A percentile compares a stretch with the other conserved stretches of the same genome.
These are phyloP conservation scores for Strix aluco DNA, from an alignment of 2,113 vertebrate species.

Conservation along the genomic window DNA sequence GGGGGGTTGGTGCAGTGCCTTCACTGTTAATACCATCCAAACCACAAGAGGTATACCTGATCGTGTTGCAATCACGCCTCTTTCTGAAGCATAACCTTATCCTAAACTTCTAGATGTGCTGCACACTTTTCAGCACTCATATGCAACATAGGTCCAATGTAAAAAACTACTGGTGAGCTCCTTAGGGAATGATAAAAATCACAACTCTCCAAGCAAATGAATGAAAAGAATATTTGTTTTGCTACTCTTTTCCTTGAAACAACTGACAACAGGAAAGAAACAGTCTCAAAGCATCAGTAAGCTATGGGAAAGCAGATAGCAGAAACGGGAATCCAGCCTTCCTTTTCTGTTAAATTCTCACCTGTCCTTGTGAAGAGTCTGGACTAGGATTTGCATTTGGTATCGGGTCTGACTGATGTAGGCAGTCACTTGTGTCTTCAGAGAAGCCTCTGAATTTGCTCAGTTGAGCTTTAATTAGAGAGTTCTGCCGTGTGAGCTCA, in stretches of 20 bases:
- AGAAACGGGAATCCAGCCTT: neutral
- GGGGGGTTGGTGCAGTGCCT: neutral
- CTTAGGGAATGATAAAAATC: neutral
- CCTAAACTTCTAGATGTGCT: neutral
- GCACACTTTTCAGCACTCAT: neutral
- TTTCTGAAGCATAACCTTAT: neutral
- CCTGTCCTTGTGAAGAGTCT: conserved; percentile 33
- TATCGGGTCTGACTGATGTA: neutral
- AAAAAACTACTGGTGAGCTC: neutral
- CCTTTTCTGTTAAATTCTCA: neutral
- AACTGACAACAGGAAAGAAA: neutral
- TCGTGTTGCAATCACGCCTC: neutral
- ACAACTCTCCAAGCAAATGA: neutral
- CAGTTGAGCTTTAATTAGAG: conserved; percentile 79
- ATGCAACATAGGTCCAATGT: neutral
- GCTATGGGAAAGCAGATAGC: neutral
- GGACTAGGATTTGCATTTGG: neutral
- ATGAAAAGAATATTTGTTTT: neutral
- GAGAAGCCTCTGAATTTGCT: conserved; percentile 46
- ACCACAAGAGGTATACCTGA: neutral
- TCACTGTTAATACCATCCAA: neutral
- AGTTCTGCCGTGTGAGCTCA: conserved; percentile 83
- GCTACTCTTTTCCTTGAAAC: neutral
- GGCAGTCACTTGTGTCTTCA: conserved; percentile 43
- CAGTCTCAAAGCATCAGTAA: neutral